phyloP scores from a whole-genome alignment of 2,797 vertebrate genomes.

The Chrosomus eos region DNA sequence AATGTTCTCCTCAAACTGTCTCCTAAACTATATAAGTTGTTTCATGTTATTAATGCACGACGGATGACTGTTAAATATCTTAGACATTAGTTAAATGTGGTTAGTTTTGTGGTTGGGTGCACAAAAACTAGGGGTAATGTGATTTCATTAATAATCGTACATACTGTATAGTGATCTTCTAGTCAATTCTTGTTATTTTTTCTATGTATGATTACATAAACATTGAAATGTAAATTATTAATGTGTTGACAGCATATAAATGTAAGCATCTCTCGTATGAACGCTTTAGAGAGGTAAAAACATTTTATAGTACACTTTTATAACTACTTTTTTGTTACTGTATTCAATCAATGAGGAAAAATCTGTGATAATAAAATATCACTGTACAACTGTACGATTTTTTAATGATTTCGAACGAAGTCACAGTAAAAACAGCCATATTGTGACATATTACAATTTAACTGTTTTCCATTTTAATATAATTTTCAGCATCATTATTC shows the following conservation, averaged over 20 bases:
- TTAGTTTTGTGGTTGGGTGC: background rate
- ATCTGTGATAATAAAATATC: too few relatives aligned
- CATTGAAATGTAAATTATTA: background rate
- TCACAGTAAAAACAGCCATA: background rate
- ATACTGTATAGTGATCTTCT: background rate
- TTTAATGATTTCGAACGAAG: background rate
- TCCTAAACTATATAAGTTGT: background rate
- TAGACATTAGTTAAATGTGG: background rate
- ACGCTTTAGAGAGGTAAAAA: background rate
- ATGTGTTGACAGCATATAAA: background rate
- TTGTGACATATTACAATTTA: too few relatives aligned
- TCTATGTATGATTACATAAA: background rate
- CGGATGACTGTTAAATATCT: background rate
- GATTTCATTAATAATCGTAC: background rate
- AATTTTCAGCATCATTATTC: background rate
- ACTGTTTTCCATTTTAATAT: too few relatives aligned
- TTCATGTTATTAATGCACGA: background rate
- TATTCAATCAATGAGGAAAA: background rate
- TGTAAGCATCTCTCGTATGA: background rate
- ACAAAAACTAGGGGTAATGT: background rate
- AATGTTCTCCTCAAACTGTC: too few relatives aligned
- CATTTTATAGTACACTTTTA: background rate
- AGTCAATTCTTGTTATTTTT: background rate
- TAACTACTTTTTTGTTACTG: background rate
- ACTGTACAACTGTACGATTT: background rate